Conservation (phyloP, 2,888 invertebrate species). For the Cryptus viduatorius region DNA sequence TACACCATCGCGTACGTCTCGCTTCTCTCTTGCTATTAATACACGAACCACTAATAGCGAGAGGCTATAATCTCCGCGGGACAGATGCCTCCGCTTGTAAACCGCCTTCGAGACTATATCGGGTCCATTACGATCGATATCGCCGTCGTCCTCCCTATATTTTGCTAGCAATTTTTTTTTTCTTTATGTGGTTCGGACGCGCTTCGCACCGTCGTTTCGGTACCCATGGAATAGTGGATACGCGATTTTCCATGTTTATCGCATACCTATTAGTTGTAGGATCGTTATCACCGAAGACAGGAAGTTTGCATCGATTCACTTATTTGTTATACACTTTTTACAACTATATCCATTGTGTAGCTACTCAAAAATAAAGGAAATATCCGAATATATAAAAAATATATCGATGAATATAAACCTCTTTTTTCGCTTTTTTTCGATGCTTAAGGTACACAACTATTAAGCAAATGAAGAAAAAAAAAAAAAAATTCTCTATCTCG, state of each 20-base stretch:
- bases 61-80: conserved; percentile 73
- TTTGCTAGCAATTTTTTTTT: conserved; percentile 21
- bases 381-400: no score
- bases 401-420: no score
- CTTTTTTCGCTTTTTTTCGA: no score
- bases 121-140: conserved; percentile 68
- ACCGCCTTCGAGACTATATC: conserved; percentile 67
- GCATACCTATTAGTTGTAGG: neutral
- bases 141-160: conserved; percentile 37
- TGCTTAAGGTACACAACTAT: no score
- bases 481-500: no score
- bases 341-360: no score
- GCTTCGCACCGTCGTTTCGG: neutral
- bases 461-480: no score
- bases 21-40: conserved; percentile 71
- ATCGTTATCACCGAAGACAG: neutral
- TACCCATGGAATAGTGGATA: neutral
- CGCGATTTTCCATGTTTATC: neutral
- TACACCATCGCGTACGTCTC: conserved; percentile 16
- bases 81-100: conserved; percentile 72
- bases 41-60: conserved; percentile 71
- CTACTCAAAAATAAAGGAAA: no score
- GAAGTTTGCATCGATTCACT: no score
- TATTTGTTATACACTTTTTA: no score
- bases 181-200: neutral